Evolutionary conservation across 2,113 vertebrate species (phyloP), one percentile per base, ranked within the genome.

Genomic region (Lagopus muta): DNA sequence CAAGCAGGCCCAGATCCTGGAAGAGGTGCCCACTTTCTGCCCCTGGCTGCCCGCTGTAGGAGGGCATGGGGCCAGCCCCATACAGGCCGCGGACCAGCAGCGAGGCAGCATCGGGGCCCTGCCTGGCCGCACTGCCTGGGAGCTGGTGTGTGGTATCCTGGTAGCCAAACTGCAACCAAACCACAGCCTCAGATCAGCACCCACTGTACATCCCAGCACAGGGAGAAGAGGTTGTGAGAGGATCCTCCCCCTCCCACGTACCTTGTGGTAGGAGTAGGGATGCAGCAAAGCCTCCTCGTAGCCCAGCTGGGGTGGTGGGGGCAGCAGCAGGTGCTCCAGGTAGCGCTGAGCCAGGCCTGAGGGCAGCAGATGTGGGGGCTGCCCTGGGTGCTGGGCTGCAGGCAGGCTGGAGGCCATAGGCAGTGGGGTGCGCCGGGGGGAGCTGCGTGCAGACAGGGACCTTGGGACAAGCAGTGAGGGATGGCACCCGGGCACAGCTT

Each of bases 191-290:
- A 10, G n/a, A 57, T 80, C 77, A 88, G 40, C 61, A 2, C 8
- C 30, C 58, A 36, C 15, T 36, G 45, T 22, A 24, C 11, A 18
- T 36, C 24, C 43, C 54, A 72, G 60, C 60, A 54, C 13, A 1
- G 2, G 42, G 19, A 88, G 43, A 34, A 22, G 69, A 4, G 24
- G 52, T 54, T 54, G 27, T 17, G 52, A 54, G 27, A 54, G 1
- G 1, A 4, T 24, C 16, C 6, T 88, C 0, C 1, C 1, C 6
- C 43, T 18, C 13, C 5, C 8, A 8, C 66, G 92, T 95, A 99
- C 99, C 98, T 99, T 98, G 84, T 97, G 98, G 94, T 99, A 99
- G 17, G 98, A 93, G 78, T 99, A 99, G 28, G 99, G 98, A 86
- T 99, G 98, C 86, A 99, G 93, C 36, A 99, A 96, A 43, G 98